A percentile compares a stretch with the other conserved stretches of the same genome.
Evolutionary conservation across 2,797 vertebrate genomes (phyloP).

Genomic region (Sternotherus odoratus): DNA sequence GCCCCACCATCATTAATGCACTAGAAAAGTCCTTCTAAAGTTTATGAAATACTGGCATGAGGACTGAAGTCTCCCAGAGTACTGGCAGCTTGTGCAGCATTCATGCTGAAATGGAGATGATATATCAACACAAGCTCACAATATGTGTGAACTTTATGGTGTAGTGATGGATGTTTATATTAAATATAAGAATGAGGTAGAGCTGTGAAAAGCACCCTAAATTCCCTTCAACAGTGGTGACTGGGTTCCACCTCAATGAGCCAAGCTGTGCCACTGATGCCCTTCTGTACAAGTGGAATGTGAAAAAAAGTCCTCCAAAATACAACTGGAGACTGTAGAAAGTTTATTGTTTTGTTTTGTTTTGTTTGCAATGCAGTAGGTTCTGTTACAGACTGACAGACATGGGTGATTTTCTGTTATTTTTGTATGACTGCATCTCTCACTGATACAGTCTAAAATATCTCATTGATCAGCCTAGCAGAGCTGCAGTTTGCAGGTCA

Average conservation of each 20-base stretch:
- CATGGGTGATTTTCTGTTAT: too few species aligned
- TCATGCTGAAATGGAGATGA: neutral
- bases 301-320: accelerated
- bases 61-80: neutral
- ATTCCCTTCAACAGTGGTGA: accelerated
- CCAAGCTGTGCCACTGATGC: neutral
- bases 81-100: neutral
- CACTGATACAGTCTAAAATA: neutral
- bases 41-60: neutral
- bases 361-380: too few species aligned
- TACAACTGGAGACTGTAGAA: neutral
- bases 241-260: neutral
- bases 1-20: neutral
- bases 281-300: neutral
- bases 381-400: too few species aligned
- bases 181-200: neutral
- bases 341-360: conserved; percentile 1
- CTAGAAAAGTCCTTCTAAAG: neutral
- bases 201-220: neutral
- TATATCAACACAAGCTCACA: accelerated
- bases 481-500: accelerated
- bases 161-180: neutral
- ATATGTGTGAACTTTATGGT: accelerated
- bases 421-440: neutral
- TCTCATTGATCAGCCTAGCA: neutral